phyloP scores from a whole-genome alignment of 2,888 invertebrate species.

The Thera obeliscata region DNA sequence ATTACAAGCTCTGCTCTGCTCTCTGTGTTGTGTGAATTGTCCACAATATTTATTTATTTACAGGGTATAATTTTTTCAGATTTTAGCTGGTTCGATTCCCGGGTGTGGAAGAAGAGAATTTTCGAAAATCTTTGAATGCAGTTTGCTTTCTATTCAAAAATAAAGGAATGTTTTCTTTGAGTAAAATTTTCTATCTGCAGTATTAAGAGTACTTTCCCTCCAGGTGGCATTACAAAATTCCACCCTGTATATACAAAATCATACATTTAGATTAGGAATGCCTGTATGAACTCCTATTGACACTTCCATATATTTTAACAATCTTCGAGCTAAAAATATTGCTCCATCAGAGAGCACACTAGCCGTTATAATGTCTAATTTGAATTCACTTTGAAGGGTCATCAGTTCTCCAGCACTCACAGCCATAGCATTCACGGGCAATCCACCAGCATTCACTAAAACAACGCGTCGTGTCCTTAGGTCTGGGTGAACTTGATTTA shows the following conservation, averaged over 20 bases:
- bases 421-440: slow-evolving; percentile 71
- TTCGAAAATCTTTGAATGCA: too few species aligned
- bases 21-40: too few species aligned
- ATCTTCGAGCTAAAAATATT: slow-evolving; percentile 61
- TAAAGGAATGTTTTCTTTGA: too few species aligned
- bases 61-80: too few species aligned
- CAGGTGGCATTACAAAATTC: too few species aligned
- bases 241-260: background rate
- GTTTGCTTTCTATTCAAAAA: too few species aligned
- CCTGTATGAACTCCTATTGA: slow-evolving; percentile 73
- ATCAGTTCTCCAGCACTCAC: slow-evolving; percentile 67
- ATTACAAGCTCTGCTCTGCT: too few species aligned
- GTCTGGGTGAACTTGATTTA: slow-evolving; percentile 74
- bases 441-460: slow-evolving; percentile 72
- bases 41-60: too few species aligned
- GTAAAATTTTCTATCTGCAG: too few species aligned
- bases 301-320: slow-evolving; percentile 72
- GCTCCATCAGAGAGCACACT: slow-evolving; percentile 64
- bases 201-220: too few species aligned
- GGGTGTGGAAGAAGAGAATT: too few species aligned
- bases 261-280: slow-evolving; percentile 73
- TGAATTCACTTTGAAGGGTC: slow-evolving; percentile 62
- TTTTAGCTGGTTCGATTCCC: too few species aligned
- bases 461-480: slow-evolving; percentile 68
- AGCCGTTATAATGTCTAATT: slow-evolving; percentile 69